These are phyloP conservation scores for Hystrix brachyura DNA, from an alignment of 2,113 vertebrate genomes.

Conservation along the genomic window DNA sequence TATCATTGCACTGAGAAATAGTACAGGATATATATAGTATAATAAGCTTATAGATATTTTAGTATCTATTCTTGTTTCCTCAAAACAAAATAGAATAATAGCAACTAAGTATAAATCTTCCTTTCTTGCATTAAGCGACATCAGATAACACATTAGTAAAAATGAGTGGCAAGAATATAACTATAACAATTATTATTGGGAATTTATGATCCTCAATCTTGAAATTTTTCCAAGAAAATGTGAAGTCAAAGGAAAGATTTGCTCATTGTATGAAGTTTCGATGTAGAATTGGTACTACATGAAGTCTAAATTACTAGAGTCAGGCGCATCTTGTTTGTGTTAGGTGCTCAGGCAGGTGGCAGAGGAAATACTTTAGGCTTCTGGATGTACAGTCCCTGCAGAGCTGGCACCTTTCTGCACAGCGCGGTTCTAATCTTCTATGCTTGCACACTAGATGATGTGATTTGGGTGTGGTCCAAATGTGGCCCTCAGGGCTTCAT, in stretches of 20 bases:
- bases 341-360: not conserved
- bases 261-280: not conserved
- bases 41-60: not conserved
- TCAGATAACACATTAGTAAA: not conserved
- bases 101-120: not conserved
- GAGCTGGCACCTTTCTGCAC: fast-evolving
- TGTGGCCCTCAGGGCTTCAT: fast-evolving
- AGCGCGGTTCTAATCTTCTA: not conserved
- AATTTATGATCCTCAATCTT: not conserved
- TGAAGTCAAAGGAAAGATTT: not conserved
- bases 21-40: not conserved
- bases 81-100: not conserved
- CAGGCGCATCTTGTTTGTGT: not conserved
- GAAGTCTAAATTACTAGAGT: not conserved
- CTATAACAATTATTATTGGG: not conserved
- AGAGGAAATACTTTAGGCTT: not conserved
- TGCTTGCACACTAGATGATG: not conserved
- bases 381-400: not conserved
- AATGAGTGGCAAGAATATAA: not conserved
- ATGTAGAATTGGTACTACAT: not conserved
- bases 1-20: not conserved
- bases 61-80: slow-evolving; percentile 1
- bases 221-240: not conserved
- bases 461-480: not conserved
- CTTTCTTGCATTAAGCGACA: not conserved